Evolutionary conservation across 1,140 invertebrate species (phyloP), one percentile per base, ranked within the genome.

Genomic region (Eulimnadia texana): DNA sequence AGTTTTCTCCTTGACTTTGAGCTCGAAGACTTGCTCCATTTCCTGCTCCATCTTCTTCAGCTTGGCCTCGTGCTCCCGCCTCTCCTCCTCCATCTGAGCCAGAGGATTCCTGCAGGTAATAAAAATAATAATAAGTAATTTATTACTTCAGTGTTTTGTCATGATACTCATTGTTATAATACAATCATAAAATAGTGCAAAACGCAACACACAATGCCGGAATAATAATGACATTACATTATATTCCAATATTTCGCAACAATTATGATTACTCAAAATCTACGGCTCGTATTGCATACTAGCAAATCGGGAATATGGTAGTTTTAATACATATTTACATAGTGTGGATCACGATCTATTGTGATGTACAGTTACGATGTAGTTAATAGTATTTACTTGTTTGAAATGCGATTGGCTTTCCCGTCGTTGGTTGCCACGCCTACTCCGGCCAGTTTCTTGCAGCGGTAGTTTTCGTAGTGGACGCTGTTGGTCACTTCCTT

Each of bases 41-140:
- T 97, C 93, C 54, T 81, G 82, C 71, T 94, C 90, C 86, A 96
- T 93, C 72, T 93, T 94, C 72, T 92, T 92, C 83, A 98, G 93
- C 75, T 96, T 95, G 47, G 82, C 78, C 70, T 95, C 90, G 68
- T 96, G 93, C 70, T 97, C 93, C 60, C 88, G 82, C 72, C 95
- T 95, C 71, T 98, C 93, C 71, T 97, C 93, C 72, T 97, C 93
- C 85, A 98, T 91, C 74, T 97, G 93, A 63, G 91, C 90, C 64
- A 98, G 75, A 53, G 94, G 93, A 79, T 96, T 96, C 84, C 88
- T 92, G 33, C 6, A 72, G 77, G 75, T 33, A 66, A 58, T 50
- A 54, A 25, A 19, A 24, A 24, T 10, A 58, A 13, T 20, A 42
- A 9, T 42, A 16, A 16, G 33, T 16, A 42, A 42, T 42, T 16